Base-by-base conservation (phyloP, 92 coral and sea anemone genomes). In the Epizoanthus illoricatus region DNA sequence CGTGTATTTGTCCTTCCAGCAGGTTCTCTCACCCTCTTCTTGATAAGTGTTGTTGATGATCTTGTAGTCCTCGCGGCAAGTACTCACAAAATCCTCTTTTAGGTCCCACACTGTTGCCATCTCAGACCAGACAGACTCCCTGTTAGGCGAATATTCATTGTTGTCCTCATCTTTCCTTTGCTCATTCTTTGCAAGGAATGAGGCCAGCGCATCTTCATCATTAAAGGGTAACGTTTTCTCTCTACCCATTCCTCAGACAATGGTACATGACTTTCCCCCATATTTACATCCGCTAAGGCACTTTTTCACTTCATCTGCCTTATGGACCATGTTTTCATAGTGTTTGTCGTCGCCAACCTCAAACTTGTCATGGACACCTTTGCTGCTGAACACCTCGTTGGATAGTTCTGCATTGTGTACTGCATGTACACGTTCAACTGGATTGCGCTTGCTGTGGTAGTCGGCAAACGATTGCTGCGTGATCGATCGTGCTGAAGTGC, bases 61-160 rank as follows among this genome's bases (percentile, higher is more conserved):
- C 45, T 86, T 83, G 59, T 86, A 86, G 76, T 86, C 89, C 20
- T 86, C 89, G 3, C 86, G 28, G 59, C 80, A 85, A 66, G 72
- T 64, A 15, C 89, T 79, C 33, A 28, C 33, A 28, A 28, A 28
- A 61, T 80, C 36, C 7, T 5, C 67, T 10, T 80, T 36, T 28
- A 71, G 56, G 41, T 83, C 47, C 74, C 79, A 75, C 7, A 20
- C 60, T 39, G 17, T 16, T 7, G 68, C 54, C 17, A 83, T n/a
- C 23, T 71, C 80, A 59, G 57, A 42, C 85, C 75, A 69, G 5
- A 68, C 21, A 10, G 57, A 16, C 21, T 55, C 71, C 23, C 40
- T 36, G 49, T 39, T 33, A 16, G 85, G 85, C 4, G 17, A 8
- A 47, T 81, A 81, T 45, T 19, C 20, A 17, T 28, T 43, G 67